Base-by-base conservation (phyloP, 2,113 vertebrate species). In the Xiphophorus couchianus region DNA sequence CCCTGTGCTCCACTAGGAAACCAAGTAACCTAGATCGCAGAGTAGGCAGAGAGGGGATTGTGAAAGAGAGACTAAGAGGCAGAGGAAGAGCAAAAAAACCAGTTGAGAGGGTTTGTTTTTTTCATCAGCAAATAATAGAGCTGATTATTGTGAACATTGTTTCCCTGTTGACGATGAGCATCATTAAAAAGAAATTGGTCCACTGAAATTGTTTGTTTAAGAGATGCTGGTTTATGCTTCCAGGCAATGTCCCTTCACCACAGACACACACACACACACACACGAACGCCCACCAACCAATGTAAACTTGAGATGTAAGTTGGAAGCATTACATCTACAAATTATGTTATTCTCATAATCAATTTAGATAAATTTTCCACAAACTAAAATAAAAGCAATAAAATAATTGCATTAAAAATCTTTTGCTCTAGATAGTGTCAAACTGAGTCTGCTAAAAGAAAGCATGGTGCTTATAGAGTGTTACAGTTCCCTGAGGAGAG, bases 1-100 rank as follows among this genome's bases (percentile, higher is more conserved):
- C 94, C 94, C 93, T 89, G 89, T 82, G 92, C 91, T 91, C 93
- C 86, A 80, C 88, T 84, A 79, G 86, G 91, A 95, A 95, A 95
- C 90, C 87, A 86, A 94, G 92, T 95, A 95, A 95, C 94, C 94
- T 93, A 95, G 93, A 94, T 95, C 84, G 76, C 78, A 73, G 81
- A 77, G 76, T 66, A 74, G 77, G 63, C 83, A 84, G 88, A 78
- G 82, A 88, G 88, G 73, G 75, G 83, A 82, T 54, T 74, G 79
- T 84, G 81, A 90, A 82, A 81, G 79, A 84, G 69, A 66, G 64
- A 67, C 62, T 62, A 72, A 80, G 44, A 70, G 60, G 82, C 66
- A 71, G 62, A 54, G 62, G 66, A 68, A 62, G 63, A 86, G 60
- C 66, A 71, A 14, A 62, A 25, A 31, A 73, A 68, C 73, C 74